Evolutionary conservation across 2,113 vertebrate species (phyloP), one percentile per base, ranked within the genome.

Genomic region (Anthoscopus minutus): DNA sequence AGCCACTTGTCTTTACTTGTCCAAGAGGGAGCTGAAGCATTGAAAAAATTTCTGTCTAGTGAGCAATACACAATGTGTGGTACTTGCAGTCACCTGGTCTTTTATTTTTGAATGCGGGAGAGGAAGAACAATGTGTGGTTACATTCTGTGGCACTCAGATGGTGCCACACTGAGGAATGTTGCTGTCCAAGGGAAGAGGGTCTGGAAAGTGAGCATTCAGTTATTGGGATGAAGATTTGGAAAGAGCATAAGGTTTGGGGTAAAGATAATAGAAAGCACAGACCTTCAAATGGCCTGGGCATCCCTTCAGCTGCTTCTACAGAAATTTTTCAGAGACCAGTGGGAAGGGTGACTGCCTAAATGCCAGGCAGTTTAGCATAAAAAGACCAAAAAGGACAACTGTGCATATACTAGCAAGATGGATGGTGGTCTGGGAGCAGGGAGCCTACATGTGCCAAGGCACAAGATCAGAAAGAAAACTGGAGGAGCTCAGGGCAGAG

Each of bases 331-430:
- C 30, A 51, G 61, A 81, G 16, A 77, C 8, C 27, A 37, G 27
- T 47, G 58, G 51, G 38, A 93, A 8, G 24, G 15, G 4, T 30
- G 38, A 35, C 48, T 64, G 40, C 56, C 20, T 53, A 42, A 80
- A 47, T 31, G 31, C 28, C 7, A 5, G 22, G 22, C 7, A 42
- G 24, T 42, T 58, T 44, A 58, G 19, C 10, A 1, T 44, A 18
- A 24, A 23, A 54, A 92, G 42, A n/a, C 17, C 60, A 64, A 23
- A 64, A 67, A 76, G 14, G 37, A 58, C 44, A 92, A 51, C 38
- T 50, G 38, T 35, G 24, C 42, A 19, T 0, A 0, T 53, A 21
- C 15, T 20, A 67, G 30, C 25, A 74, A 17, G 51, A 50, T 11
- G 31, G 38, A 37, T 0, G 1, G 42, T 1, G 1, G 17, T 60